These are phyloP conservation scores for Phyllotreta striolata DNA, from an alignment of 2,888 invertebrate species.

Conservation along the genomic window DNA sequence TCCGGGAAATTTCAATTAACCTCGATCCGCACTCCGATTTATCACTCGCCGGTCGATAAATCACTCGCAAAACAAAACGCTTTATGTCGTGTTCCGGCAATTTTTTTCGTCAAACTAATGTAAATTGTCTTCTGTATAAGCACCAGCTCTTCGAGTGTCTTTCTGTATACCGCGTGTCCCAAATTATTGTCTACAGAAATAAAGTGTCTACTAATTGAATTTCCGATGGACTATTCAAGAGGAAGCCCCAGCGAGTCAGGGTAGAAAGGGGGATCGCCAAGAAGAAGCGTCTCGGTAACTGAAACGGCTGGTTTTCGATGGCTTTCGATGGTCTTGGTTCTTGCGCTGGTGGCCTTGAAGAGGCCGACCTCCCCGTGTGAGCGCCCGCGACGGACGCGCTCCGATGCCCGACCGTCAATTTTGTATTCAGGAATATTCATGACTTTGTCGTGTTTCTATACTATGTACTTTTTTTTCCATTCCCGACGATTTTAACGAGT, in stretches of 20 bases:
- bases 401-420: slow-evolving; percentile 20
- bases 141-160: too few relatives aligned
- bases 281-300: slow-evolving; percentile 17
- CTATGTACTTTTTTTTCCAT: slow-evolving; percentile 7
- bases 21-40: too few relatives aligned
- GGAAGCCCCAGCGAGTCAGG: not conserved
- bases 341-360: slow-evolving; percentile 55
- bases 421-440: slow-evolving; percentile 16
- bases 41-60: too few relatives aligned
- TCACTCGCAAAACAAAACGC: too few relatives aligned
- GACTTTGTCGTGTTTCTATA: not conserved
- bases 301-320: slow-evolving; percentile 51
- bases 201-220: too few relatives aligned
- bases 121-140: too few relatives aligned
- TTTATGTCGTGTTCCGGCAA: too few relatives aligned
- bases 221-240: too few relatives aligned
- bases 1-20: too few relatives aligned
- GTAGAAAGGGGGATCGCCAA: not conserved
- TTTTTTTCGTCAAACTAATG: too few relatives aligned
- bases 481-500: not conserved
- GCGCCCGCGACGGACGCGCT: slow-evolving; percentile 24
- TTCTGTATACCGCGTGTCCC: too few relatives aligned
- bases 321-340: slow-evolving; percentile 29
- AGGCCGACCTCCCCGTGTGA: slow-evolving; percentile 54
- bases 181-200: too few relatives aligned